Base-by-base conservation (phyloP, 2,113 vertebrate genomes). In the Barbus barbus region DNA sequence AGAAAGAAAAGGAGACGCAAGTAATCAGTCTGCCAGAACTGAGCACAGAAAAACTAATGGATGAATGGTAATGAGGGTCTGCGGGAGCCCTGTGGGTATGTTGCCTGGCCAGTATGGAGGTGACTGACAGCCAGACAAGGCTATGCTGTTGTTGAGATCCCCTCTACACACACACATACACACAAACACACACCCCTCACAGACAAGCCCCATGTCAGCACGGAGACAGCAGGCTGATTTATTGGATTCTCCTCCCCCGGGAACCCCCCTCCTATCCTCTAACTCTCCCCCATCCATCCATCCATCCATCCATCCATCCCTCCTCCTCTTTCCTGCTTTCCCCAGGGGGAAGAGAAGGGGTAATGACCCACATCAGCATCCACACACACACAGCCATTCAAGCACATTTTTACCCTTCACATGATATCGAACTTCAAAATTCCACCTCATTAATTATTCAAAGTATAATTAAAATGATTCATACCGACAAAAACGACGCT, bases 361-460 rank as follows among this genome's bases (percentile, higher is more conserved):
- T 95, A 94, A 95, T 94, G 93, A 94, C 93, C 92, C 93, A 92
- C 93, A 95, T 94, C 93, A 94, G 91, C 90, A 91, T 89, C 90
- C 77, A 58, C 56, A 78, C 74, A 79, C 79, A 83, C 36, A 79
- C 74, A 63, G 86, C 78, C 74, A 89, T 87, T 87, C 90, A 90
- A 88, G 91, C 91, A 91, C 90, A 92, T 91, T 91, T 88, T 89
- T 75, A 86, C 91, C 92, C 38, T 36, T 4, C 33, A 36, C 33
- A 36, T 3, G 90, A 91, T 84, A 90, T 88, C 89, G 87, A 89
- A 89, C 90, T 80, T 89, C 89, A 89, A 88, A 89, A 93, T 92
- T 91, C 81, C 89, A 89, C n/a, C 18, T 72, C 88, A 81, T 33
- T 41, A 81, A 31, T 51, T 53, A 71, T 33, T 82, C 48, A 75